A percentile compares a stretch with the other conserved stretches of the same genome.
These are phyloP conservation scores for Doris montereyensis DNA, from an alignment of 2,888 invertebrate species.

Conservation along the genomic window DNA sequence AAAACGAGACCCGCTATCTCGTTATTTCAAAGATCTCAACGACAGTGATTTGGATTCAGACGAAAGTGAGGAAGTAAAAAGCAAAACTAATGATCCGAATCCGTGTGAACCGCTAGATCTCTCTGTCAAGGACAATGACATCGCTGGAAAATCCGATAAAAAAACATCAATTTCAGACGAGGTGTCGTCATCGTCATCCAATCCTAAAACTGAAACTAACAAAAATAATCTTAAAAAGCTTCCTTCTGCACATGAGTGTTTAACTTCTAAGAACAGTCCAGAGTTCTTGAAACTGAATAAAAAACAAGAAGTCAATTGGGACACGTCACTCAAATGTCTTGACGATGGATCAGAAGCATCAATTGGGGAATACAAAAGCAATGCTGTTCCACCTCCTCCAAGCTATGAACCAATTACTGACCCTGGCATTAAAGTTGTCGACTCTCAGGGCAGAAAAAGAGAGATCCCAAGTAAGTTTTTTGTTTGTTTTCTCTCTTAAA, in stretches of 20 bases:
- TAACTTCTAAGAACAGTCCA: conserved; percentile 21
- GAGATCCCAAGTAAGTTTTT: conserved; percentile 8
- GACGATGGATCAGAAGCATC: background rate
- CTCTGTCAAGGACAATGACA: background rate
- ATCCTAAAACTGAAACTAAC: background rate
- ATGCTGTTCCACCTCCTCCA: conserved; percentile 35
- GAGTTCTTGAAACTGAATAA: conserved; percentile 17
- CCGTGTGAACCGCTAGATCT: too few species aligned
- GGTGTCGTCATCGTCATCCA: background rate
- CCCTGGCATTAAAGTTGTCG: conserved; percentile 38
- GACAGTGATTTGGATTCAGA: conserved; percentile 11
- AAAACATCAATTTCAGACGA: background rate
- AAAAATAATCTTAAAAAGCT: background rate
- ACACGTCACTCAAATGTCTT: conserved; percentile 5
- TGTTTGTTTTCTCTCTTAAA: too few species aligned
- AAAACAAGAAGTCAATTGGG: conserved; percentile 33
- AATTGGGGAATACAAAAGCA: conserved; percentile 5
- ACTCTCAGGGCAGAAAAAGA: conserved; percentile 30
- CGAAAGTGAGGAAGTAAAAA: too few species aligned
- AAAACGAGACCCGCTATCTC: conserved; percentile 24
- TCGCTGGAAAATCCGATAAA: background rate
- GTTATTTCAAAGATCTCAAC: conserved; percentile 39
- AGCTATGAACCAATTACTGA: conserved; percentile 38
- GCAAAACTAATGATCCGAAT: too few species aligned
- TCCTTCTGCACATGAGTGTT: conserved; percentile 33